Base-by-base conservation (phyloP, 2,888 invertebrate species). In the Lasiommata megera region DNA sequence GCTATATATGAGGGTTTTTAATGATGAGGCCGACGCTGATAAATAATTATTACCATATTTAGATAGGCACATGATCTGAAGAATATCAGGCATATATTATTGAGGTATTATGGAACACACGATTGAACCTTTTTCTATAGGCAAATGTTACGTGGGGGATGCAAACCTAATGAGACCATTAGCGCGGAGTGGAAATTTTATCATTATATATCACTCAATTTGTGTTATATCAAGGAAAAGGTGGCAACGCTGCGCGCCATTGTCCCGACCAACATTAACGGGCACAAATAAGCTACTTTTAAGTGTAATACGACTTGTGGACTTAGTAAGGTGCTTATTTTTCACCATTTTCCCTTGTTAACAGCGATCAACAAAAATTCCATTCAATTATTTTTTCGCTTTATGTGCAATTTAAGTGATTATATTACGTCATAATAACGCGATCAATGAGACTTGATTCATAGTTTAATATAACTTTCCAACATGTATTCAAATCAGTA, bases 191-290 rank as follows among this genome's bases (percentile, higher is more conserved):
- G 34, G 38, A 48, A 23, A 12, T 28, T 44, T 12, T 29, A 44
- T 17, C 44, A 38, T 54, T 58, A 54, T 48, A 44, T 46, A 50
- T 54, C 31, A 50, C 50, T 58, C 43, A 50, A 51, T 54, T 40
- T 40, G 16, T 28, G 17, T 53, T 54, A 16, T 52, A 28, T 50
- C 17, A 50, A 29, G 36, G 23, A 12, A 17, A 31, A 56, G 37
- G 51, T 29, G 14, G 29, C 28, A 29, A 44, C 14, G 14, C 12
- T 44, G 7, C 44, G 44, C 44, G 28, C 28, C 44, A 44, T 44
- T 44, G 28, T 44, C 8, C 29, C 44, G 8, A 12, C 0, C 11
- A 23, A 18, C 18, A 18, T 18, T 8, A 8, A 5, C 44, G 3
- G 14, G 44, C 44, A 3, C 14, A 8, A 44, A 12, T 44, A 44